Evolutionary conservation across 2,888 invertebrate genomes (phyloP).

Genomic region (Ichneumon xanthorius): DNA sequence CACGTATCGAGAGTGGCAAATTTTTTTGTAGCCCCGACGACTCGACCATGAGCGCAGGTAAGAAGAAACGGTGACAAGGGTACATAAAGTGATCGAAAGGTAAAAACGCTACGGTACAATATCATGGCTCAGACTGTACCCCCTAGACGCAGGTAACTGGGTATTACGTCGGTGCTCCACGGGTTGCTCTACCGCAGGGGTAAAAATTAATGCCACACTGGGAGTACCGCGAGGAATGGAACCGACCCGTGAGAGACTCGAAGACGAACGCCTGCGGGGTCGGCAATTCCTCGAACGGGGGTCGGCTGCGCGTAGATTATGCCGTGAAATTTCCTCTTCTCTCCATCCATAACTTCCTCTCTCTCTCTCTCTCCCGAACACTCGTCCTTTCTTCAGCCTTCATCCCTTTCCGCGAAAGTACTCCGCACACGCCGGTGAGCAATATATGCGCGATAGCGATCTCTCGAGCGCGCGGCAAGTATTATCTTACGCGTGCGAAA

Average conservation of each 20-base stretch:
- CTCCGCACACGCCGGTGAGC: background rate
- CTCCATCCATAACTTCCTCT: background rate
- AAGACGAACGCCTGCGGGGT: conserved; percentile 43
- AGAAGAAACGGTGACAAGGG: background rate
- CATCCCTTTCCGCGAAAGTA: conserved; percentile 11
- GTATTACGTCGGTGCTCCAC: conserved; percentile 71
- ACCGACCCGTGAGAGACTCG: conserved; percentile 16
- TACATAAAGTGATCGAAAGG: background rate
- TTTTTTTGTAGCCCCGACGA: background rate
- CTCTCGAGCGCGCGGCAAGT: background rate
- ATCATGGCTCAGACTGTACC: conserved; percentile 71
- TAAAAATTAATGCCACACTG: conserved; percentile 63
- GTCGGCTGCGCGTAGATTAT: conserved; percentile 7
- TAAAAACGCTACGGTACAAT: background rate
- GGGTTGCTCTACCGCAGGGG: conserved; percentile 77
- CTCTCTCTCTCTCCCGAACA: background rate
- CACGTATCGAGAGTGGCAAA: background rate
- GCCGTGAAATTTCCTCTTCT: conserved; percentile 26
- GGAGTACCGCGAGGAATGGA: conserved; percentile 21
- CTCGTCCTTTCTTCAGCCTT: conserved; percentile 10
- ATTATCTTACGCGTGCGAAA: conserved; percentile 23
- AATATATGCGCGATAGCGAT: background rate
- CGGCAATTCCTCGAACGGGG: conserved; percentile 45
- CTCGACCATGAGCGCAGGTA: conserved; percentile 11
- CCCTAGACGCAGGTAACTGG: conserved; percentile 77